These are phyloP conservation scores for human (Homo sapiens) DNA, from an alignment of 2,113 vertebrate species.

Conservation along the genomic window DNA sequence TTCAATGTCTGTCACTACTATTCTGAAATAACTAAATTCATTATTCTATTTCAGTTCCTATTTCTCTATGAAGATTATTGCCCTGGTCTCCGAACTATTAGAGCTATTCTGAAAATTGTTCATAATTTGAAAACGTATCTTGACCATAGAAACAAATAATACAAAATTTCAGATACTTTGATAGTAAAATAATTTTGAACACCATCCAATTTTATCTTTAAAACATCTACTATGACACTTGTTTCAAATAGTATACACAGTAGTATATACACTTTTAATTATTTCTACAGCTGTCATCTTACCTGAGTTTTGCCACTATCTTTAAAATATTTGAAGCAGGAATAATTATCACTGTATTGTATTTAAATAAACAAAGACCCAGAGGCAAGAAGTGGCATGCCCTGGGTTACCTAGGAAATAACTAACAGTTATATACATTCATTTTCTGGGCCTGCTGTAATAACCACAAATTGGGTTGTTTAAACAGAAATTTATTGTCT, in stretches of 20 bases:
- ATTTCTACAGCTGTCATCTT: background rate
- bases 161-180: background rate
- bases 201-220: background rate
- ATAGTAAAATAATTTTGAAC: background rate
- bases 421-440: background rate
- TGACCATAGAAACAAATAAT: background rate
- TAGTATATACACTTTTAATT: background rate
- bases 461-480: background rate
- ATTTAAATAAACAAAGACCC: background rate
- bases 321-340: background rate
- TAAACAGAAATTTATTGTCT: background rate
- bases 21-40: background rate
- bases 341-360: background rate
- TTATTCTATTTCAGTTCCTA: background rate
- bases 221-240: background rate
- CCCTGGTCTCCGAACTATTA: background rate
- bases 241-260: background rate
- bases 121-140: background rate
- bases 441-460: accelerated
- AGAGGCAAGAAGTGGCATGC: background rate
- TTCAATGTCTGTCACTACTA: background rate
- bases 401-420: background rate
- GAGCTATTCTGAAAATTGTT: background rate
- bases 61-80: background rate
- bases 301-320: background rate